Evolutionary conservation across 2,113 vertebrate genomes (phyloP).

Genomic region (Ellobius talpinus): DNA sequence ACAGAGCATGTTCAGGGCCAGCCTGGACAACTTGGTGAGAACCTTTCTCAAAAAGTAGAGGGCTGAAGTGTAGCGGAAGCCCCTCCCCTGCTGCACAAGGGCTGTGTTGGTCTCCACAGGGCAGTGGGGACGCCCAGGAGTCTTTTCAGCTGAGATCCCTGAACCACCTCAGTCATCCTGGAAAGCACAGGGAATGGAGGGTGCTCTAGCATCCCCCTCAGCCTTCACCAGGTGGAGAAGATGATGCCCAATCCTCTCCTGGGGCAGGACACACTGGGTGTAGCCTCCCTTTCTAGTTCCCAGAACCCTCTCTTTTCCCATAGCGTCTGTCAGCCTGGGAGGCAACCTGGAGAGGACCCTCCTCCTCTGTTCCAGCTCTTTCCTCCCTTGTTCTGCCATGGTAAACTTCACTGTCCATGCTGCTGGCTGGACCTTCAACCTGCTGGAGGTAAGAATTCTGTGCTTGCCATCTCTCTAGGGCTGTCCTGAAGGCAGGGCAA

Average conservation of each 20-base stretch:
- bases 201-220: background rate
- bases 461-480: background rate
- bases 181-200: accelerated
- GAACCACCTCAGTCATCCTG: background rate
- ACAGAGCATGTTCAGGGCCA: background rate
- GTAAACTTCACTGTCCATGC: conserved; percentile 90
- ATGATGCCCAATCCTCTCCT: background rate
- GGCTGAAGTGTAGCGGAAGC: background rate
- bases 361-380: conserved; percentile 92
- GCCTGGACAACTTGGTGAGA: background rate
- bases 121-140: background rate
- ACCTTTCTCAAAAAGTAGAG: no score
- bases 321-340: conserved; percentile 86
- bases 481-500: background rate
- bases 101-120: no score
- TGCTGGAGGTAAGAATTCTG: conserved; percentile 90
- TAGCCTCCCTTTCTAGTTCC: background rate
- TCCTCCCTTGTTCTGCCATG: conserved; percentile 89
- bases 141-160: background rate
- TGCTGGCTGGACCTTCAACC: conserved; percentile 90
- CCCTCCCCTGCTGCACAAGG: background rate
- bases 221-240: background rate
- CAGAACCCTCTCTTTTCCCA: background rate
- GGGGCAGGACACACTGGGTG: background rate
- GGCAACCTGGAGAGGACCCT: conserved; percentile 90